Percentiles rank a stretch among this genome's conserved stretches.
Evolutionary conservation across 2,113 vertebrate species (phyloP).

Genomic region (Chloropsis cyanopogon): DNA sequence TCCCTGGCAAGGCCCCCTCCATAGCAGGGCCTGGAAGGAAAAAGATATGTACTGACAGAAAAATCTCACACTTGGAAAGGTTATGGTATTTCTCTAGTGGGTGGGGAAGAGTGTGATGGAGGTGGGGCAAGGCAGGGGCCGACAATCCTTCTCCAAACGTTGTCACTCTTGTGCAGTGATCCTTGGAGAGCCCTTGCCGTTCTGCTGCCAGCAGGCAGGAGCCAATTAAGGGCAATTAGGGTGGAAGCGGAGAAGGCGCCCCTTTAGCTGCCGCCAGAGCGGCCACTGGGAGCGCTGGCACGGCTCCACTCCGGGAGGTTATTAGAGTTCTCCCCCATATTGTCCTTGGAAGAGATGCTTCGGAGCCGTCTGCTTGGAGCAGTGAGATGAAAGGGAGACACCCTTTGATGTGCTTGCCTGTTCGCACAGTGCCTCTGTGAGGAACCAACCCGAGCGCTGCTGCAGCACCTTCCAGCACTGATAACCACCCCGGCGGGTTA

Average conservation of each 20-base stretch:
- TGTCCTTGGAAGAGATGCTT: slow-evolving; percentile 62
- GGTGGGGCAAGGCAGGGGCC: neutral
- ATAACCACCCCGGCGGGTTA: neutral
- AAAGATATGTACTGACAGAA: neutral
- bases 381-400: slow-evolving; percentile 10
- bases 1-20: neutral
- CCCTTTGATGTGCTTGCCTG: slow-evolving; percentile 40
- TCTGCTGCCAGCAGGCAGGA: slow-evolving; percentile 64
- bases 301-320: slow-evolving; percentile 48
- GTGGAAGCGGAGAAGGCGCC: slow-evolving; percentile 60
- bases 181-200: slow-evolving; percentile 45
- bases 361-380: slow-evolving; percentile 2
- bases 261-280: slow-evolving; percentile 51
- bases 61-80: neutral
- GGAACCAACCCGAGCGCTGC: neutral
- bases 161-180: neutral
- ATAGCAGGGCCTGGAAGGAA: neutral
- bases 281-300: slow-evolving; percentile 51
- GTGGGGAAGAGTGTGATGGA: neutral
- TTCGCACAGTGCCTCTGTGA: neutral
- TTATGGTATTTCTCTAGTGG: neutral
- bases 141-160: neutral
- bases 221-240: slow-evolving; percentile 68
- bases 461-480: neutral
- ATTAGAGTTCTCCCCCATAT: slow-evolving; percentile 60